These are phyloP conservation scores for Drosophila repleta DNA, from an alignment of 1,140 invertebrate genomes.

Conservation along the genomic window DNA sequence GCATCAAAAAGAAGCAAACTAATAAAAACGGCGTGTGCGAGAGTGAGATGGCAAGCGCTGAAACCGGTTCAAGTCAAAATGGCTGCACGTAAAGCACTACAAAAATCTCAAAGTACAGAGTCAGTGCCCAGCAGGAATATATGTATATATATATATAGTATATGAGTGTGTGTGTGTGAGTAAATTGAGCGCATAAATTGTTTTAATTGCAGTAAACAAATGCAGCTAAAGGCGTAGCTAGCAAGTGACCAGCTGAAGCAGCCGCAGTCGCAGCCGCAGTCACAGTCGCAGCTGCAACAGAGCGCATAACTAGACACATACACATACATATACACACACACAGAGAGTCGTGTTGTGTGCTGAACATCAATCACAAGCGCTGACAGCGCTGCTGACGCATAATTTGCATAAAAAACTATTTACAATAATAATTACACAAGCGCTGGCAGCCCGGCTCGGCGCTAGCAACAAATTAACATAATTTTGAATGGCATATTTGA, in stretches of 20 bases:
- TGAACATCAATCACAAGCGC: conserved; percentile 67
- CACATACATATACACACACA: conserved; percentile 33
- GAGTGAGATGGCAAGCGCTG: conserved; percentile 1
- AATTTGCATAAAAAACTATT: conserved; percentile 79
- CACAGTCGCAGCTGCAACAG: background rate
- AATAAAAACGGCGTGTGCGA: conserved; percentile 5
- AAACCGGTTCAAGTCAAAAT: conserved; percentile 46
- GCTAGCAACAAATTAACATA: conserved; percentile 66
- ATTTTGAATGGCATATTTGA: conserved; percentile 63
- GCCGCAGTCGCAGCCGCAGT: background rate
- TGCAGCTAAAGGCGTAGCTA: conserved; percentile 32
- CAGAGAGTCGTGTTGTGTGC: conserved; percentile 25
- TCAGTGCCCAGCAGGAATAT: conserved; percentile 24
- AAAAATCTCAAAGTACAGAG: conserved; percentile 39
- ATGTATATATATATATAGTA: too few relatives aligned
- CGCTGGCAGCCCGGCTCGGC: conserved; percentile 9
- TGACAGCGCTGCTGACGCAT: conserved; percentile 55
- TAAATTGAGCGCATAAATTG: conserved; percentile 80
- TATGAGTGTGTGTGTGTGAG: conserved; percentile 12
- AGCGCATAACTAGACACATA: conserved; percentile 26
- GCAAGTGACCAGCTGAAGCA: conserved; percentile 20
- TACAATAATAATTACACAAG: conserved; percentile 76
- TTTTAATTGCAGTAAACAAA: conserved; percentile 71
- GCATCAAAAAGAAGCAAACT: conserved; percentile 4
- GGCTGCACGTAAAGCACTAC: conserved; percentile 34